A percentile compares a stretch with the other conserved stretches of the same genome.
phyloP scores from a whole-genome alignment of 2,113 vertebrate species.

The Hiodon tergisus region DNA sequence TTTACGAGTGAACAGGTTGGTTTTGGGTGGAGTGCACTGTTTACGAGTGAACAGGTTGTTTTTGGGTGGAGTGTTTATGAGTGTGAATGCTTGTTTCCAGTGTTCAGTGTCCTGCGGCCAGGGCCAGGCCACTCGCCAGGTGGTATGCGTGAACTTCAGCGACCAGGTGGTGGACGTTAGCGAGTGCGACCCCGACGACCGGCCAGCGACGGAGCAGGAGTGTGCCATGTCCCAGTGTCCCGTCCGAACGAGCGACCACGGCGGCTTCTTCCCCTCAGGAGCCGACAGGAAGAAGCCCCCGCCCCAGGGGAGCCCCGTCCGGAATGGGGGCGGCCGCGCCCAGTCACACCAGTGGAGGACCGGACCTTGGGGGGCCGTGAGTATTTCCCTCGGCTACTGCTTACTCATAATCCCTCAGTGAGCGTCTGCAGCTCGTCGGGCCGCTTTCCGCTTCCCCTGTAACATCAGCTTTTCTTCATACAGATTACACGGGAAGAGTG shows the following conservation, averaged over 20 bases:
- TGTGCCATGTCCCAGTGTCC: conserved; percentile 88
- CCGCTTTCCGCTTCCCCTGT: too few relatives aligned
- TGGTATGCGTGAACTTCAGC: conserved; percentile 83
- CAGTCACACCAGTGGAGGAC: conserved; percentile 89
- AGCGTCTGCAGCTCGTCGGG: too few relatives aligned
- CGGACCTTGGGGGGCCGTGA: conserved; percentile 96
- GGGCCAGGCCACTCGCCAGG: conserved; percentile 84
- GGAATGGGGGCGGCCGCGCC: conserved; percentile 45
- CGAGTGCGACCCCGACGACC: conserved; percentile 84
- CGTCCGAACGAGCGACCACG: conserved; percentile 63
- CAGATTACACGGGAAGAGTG: too few relatives aligned
- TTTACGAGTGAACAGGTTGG: conserved; percentile 15
- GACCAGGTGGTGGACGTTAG: conserved; percentile 77
- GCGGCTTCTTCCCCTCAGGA: conserved; percentile 60
- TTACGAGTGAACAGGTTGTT: background rate
- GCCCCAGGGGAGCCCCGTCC: conserved; percentile 38
- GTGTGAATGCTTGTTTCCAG: conserved; percentile 52
- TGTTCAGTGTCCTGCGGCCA: conserved; percentile 94
- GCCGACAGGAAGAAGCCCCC: conserved; percentile 54
- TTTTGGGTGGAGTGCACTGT: background rate
- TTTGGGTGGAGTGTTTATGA: conserved; percentile 7
- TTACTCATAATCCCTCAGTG: background rate
- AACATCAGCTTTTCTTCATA: too few relatives aligned
- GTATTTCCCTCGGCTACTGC: conserved; percentile 31
- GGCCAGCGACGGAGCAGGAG: conserved; percentile 80